Base-by-base conservation (phyloP, 2,797 vertebrate species). In the Neostethus bicornis region DNA sequence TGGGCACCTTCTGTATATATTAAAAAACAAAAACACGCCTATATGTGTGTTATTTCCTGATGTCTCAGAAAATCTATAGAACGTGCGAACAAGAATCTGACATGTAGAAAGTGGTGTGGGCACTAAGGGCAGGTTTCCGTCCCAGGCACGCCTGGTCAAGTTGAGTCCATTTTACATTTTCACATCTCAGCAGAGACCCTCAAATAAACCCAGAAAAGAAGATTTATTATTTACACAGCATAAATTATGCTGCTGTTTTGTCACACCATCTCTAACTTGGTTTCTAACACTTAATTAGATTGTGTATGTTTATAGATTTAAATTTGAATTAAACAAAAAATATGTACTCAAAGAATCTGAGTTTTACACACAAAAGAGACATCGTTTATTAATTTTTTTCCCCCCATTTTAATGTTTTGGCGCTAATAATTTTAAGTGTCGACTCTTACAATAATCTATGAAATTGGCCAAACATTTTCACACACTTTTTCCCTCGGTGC, bases 11-110 rank as follows among this genome's bases (percentile, higher is more conserved):
- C n/a, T n/a, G n/a, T n/a, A n/a, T n/a, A n/a, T n/a, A n/a, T n/a
- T n/a, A n/a, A 29, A 14, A 19, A 25, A 42, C 35, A 19, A 4
- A 32, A 25, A 14, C 1, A 53, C 31, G 11, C 21, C 20, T 19
- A 5, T 25, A 25, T 25, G 25, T 25, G n/a, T 5, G 41, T 19
- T n/a, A 1, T 55, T 32, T 8, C 23, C 16, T 20, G 28, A 32
- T 49, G 51, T 51, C 23, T 23, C 37, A 35, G 34, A 23, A 29
- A 47, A 45, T 35, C 28, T 42, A 44, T 42, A 61, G 43, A 32
- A 32, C 25, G 26, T 28, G 24, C 25, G 8, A 24, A 51, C n/a
- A 29, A 50, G 12, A 61, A 29, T 32, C 61, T 13, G 26, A 37
- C 43, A 23, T 25, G 25, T 29, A 26, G 59, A 42, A 54, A 24